Conservation (phyloP, 1,140 invertebrate species). For the Steinernema khuongi region DNA sequence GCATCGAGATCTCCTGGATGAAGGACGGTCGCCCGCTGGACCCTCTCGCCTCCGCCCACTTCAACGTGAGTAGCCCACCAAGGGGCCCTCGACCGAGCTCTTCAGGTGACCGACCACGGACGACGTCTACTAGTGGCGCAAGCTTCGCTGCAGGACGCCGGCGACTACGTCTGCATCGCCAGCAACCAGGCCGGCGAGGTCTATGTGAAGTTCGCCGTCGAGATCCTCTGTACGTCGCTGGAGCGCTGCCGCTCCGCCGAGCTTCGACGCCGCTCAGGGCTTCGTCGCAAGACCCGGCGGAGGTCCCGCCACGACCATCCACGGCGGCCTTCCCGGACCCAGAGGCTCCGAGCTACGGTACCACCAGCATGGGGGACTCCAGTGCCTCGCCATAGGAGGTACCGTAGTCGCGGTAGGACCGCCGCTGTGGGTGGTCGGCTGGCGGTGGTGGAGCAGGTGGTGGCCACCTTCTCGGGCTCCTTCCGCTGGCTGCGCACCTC, state of each 20-base stretch:
- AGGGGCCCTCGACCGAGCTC: not conserved
- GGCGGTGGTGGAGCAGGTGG: not conserved
- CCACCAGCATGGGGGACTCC: not conserved
- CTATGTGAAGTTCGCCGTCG: slow-evolving; percentile 48
- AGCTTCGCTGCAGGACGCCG: slow-evolving; percentile 40
- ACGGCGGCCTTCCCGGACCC: not conserved
- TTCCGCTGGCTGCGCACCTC: not conserved
- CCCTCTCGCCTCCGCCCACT: slow-evolving; percentile 18
- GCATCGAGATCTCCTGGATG: slow-evolving; percentile 44
- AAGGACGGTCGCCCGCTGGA: slow-evolving; percentile 50
- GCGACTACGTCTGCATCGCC: slow-evolving; percentile 50
- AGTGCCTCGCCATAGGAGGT: not conserved
- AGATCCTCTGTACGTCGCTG: slow-evolving; percentile 54
- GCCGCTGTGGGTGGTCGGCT: not conserved
- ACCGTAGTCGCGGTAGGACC: not conserved
- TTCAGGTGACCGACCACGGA: slow-evolving; percentile 47
- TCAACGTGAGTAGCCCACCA: slow-evolving; percentile 14
- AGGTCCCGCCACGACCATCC: not conserved
- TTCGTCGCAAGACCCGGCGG: not conserved
- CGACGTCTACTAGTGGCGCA: slow-evolving; percentile 35
- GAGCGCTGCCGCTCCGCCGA: not conserved
- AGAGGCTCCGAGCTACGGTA: not conserved
- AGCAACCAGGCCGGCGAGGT: slow-evolving; percentile 53
- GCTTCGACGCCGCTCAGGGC: not conserved
- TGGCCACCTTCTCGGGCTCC: not conserved